Conservation (phyloP, 2,113 vertebrate species). For the Vulpes ferrilata region DNA sequence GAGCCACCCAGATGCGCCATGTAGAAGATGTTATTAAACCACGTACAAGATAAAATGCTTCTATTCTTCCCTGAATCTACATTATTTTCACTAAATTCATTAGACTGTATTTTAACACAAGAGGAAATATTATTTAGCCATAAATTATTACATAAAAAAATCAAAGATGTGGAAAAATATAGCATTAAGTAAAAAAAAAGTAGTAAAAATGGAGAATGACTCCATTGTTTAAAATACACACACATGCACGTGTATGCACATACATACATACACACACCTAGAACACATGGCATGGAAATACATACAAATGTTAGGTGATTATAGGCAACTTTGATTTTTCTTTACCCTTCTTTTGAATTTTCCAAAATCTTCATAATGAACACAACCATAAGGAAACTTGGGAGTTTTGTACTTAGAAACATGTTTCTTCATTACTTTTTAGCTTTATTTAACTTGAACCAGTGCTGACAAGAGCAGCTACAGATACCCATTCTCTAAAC, state of each 20-base stretch:
- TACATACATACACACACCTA: neutral
- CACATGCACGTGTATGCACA: neutral
- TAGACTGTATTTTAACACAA: neutral
- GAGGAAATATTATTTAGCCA: constrained; percentile 30
- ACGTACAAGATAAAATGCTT: constrained; percentile 46
- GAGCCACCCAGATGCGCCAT: neutral
- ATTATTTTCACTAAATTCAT: neutral
- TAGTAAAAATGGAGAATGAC: constrained; percentile 17
- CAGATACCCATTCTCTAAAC: constrained; percentile 38
- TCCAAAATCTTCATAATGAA: neutral
- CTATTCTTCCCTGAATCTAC: neutral
- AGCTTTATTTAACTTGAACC: constrained; percentile 16
- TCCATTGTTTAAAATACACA: constrained; percentile 30
- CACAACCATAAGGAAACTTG: neutral
- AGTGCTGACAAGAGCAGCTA: constrained; percentile 17
- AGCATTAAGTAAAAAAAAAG: neutral
- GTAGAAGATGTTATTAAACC: neutral
- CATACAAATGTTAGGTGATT: neutral
- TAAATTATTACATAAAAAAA: constrained; percentile 46
- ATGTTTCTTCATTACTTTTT: constrained; percentile 9
- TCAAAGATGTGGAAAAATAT: constrained; percentile 24
- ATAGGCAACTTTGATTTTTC: neutral
- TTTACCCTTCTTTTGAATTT: neutral
- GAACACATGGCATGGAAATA: constrained; percentile 36
- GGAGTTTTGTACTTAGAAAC: neutral